Percentiles rank a stretch among this genome's conserved stretches.
Conservation (phyloP, 2,113 vertebrate species). For the Tychaedon coryphoeus region DNA sequence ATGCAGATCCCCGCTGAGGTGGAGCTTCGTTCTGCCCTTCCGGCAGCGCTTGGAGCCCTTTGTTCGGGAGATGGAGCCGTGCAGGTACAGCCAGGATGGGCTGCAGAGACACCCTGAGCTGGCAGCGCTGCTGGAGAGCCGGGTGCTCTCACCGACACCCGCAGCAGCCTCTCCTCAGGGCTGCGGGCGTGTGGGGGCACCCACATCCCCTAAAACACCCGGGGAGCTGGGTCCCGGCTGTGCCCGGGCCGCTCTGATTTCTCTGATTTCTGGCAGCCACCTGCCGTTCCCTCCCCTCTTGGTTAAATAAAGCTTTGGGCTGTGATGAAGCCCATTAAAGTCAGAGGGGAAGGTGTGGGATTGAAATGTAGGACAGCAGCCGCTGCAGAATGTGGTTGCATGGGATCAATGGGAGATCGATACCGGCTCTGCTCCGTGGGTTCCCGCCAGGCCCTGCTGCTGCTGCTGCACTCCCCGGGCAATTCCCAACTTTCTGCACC, state of each 20-base stretch:
- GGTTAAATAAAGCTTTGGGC: conserved; percentile 55
- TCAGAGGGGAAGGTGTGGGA: conserved; percentile 36
- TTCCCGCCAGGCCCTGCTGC: background rate
- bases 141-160: background rate
- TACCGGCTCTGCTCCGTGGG: background rate
- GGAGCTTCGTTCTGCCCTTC: background rate
- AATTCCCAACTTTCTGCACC: background rate
- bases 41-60: background rate
- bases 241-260: background rate
- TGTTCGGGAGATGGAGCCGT: background rate
- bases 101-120: rapidly evolving
- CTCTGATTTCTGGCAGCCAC: conserved; percentile 38
- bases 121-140: background rate
- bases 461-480: background rate
- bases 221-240: background rate
- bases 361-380: conserved; percentile 68
- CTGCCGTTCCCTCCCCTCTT: background rate
- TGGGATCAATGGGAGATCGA: conserved; percentile 63
- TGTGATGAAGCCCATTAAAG: conserved; percentile 46
- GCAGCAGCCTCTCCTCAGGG: rapidly evolving
- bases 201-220: background rate
- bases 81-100: background rate
- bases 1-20: background rate
- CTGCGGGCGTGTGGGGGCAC: rapidly evolving
- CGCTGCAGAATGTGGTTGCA: conserved; percentile 60